These are phyloP conservation scores for Tromatobia lineatoria DNA, from an alignment of 2,888 invertebrate species.

Conservation along the genomic window DNA sequence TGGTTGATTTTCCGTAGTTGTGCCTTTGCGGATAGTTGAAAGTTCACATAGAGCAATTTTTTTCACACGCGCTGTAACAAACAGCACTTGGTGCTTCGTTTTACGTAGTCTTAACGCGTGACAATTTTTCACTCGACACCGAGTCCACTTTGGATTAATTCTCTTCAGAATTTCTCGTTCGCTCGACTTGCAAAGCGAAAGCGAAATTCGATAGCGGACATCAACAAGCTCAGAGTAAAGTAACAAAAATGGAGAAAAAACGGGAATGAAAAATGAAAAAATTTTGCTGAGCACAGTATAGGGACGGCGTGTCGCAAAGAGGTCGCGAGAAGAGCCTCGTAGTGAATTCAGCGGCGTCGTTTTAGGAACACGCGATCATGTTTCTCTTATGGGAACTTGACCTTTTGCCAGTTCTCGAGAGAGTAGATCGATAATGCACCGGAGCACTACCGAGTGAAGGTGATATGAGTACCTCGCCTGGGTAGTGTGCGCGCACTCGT, in stretches of 20 bases:
- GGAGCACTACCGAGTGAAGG: slow-evolving; percentile 64
- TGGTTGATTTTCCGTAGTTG: too few relatives aligned
- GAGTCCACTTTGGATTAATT: too few relatives aligned
- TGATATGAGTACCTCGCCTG: slow-evolving; percentile 65
- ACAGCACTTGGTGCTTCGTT: too few relatives aligned
- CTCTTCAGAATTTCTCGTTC: too few relatives aligned
- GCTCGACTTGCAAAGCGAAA: too few relatives aligned
- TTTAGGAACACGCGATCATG: slow-evolving; percentile 68
- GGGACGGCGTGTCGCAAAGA: not conserved
- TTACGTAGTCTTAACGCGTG: too few relatives aligned
- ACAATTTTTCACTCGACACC: too few relatives aligned
- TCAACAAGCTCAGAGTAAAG: slow-evolving; percentile 21
- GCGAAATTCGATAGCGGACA: not conserved
- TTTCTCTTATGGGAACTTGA: slow-evolving; percentile 72
- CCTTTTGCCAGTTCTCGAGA: slow-evolving; percentile 69
- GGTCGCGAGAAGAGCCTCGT: not conserved
- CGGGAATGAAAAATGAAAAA: slow-evolving; percentile 37
- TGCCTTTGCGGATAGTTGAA: too few relatives aligned
- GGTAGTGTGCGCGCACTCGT: slow-evolving; percentile 57
- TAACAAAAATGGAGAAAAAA: slow-evolving; percentile 25
- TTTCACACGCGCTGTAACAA: too few relatives aligned
- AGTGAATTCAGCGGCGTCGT: slow-evolving; percentile 47
- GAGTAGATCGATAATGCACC: slow-evolving; percentile 64
- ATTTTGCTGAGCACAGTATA: slow-evolving; percentile 29
- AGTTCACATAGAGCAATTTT: too few relatives aligned